Percentiles rank a stretch among this genome's conserved stretches.
phyloP scores from a whole-genome alignment of 2,888 invertebrate species.

The Azorinus chamasolen region DNA sequence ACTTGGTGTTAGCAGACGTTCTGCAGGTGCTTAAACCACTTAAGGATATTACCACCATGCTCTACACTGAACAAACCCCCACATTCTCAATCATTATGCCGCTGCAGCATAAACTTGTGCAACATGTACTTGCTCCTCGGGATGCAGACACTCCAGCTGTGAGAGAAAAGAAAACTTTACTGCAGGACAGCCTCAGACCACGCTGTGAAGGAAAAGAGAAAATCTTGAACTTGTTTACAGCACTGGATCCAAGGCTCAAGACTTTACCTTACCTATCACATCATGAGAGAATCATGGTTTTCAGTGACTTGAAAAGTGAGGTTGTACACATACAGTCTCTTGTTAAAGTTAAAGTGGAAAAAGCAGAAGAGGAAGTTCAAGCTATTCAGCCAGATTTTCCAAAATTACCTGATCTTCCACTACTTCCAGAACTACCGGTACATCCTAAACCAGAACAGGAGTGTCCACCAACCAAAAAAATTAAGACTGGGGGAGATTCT shows the following conservation, averaged over 20 bases:
- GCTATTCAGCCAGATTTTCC: too few species aligned
- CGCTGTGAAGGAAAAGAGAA: neutral
- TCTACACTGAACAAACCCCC: conserved; percentile 25
- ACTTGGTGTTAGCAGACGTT: conserved; percentile 11
- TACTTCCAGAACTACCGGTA: too few species aligned
- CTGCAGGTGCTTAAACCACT: conserved; percentile 15
- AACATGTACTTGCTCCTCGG: neutral
- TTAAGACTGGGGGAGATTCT: too few species aligned
- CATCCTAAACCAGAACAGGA: too few species aligned
- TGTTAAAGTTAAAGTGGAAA: too few species aligned
- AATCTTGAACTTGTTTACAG: conserved; percentile 2
- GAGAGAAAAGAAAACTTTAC: conserved; percentile 12
- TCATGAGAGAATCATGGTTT: conserved; percentile 2
- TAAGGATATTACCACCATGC: conserved; percentile 17
- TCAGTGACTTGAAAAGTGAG: neutral
- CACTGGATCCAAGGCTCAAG: conserved; percentile 18
- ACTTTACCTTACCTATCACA: conserved; percentile 18
- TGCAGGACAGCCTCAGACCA: neutral
- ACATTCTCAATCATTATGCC: conserved; percentile 33
- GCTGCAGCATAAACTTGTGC: neutral
- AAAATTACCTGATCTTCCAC: too few species aligned
- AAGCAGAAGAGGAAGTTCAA: too few species aligned
- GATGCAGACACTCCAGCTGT: conserved; percentile 16
- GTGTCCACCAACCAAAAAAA: too few species aligned
- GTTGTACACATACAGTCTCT: too few species aligned